Percentiles rank a stretch among this genome's conserved stretches.
These are phyloP conservation scores for Camarhynchus parvulus DNA, from an alignment of 2,113 vertebrate species.

Conservation along the genomic window DNA sequence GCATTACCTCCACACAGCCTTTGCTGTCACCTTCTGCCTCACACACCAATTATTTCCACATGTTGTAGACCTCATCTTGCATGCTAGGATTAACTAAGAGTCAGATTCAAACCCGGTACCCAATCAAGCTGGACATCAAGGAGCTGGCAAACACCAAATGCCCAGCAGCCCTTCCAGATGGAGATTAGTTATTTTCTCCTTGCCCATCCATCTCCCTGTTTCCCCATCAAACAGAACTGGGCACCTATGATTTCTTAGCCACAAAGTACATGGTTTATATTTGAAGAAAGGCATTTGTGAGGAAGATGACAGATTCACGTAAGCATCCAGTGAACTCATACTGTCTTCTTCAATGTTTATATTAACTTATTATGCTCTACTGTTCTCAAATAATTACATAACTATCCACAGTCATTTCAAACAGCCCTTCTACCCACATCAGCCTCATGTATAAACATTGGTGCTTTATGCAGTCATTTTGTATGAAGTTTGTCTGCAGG, in stretches of 20 bases:
- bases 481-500: slow-evolving; percentile 55
- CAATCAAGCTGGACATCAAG: background rate
- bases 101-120: background rate
- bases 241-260: background rate
- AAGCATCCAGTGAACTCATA: slow-evolving; percentile 47
- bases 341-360: slow-evolving; percentile 56
- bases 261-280: background rate
- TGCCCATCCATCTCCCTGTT: background rate
- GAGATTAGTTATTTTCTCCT: background rate
- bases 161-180: background rate
- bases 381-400: slow-evolving; percentile 61
- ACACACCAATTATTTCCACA: background rate
- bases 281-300: slow-evolving; percentile 1
- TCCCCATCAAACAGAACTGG: background rate
- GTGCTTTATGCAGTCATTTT: slow-evolving; percentile 38
- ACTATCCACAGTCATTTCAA: slow-evolving; percentile 37
- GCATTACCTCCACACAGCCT: background rate
- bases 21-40: background rate
- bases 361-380: slow-evolving; percentile 43
- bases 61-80: background rate
- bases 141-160: background rate
- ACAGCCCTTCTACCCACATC: slow-evolving; percentile 48
- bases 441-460: slow-evolving; percentile 9
- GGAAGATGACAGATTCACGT: background rate
- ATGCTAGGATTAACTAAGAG: background rate